Conservation (phyloP, 2,888 invertebrate genomes). For the Orchesellides sinensis region DNA sequence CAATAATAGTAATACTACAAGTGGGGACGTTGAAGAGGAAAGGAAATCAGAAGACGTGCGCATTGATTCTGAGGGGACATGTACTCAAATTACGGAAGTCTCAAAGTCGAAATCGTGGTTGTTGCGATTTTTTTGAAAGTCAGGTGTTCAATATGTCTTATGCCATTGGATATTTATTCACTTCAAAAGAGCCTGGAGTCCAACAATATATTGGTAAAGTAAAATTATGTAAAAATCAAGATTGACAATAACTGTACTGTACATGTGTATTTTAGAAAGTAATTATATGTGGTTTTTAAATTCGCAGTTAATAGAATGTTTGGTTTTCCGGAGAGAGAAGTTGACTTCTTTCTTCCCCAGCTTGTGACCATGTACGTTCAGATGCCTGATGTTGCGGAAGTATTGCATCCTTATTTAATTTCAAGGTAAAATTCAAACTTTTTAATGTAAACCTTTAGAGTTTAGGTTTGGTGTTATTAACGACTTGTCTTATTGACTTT, state of each 20-base stretch:
- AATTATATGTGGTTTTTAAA: conserved; percentile 42
- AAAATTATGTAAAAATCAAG: conserved; percentile 19
- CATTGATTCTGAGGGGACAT: background rate
- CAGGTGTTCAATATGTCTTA: conserved; percentile 98
- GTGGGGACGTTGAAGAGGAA: conserved; percentile 33
- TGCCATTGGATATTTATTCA: conserved; percentile 98
- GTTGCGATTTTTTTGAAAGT: conserved; percentile 95
- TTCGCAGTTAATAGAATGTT: conserved; percentile 93
- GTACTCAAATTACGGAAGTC: conserved; percentile 54
- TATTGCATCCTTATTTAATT: conserved; percentile 88
- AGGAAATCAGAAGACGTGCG: conserved; percentile 18
- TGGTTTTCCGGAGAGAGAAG: conserved; percentile 92
- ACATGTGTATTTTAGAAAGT: conserved; percentile 5
- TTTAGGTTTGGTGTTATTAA: background rate
- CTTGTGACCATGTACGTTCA: conserved; percentile 99
- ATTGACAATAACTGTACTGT: background rate
- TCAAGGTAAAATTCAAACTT: conserved; percentile 81
- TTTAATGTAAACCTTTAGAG: too few species aligned
- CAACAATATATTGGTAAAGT: conserved; percentile 93
- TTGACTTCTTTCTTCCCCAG: conserved; percentile 99
- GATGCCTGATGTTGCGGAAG: conserved; percentile 98
- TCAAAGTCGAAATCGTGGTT: conserved; percentile 79
- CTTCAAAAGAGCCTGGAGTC: conserved; percentile 98
- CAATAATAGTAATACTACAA: conserved; percentile 42
- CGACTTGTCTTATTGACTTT: background rate